phyloP scores from a whole-genome alignment of 2,797 vertebrate genomes.

The Fistularia tabacaria region DNA sequence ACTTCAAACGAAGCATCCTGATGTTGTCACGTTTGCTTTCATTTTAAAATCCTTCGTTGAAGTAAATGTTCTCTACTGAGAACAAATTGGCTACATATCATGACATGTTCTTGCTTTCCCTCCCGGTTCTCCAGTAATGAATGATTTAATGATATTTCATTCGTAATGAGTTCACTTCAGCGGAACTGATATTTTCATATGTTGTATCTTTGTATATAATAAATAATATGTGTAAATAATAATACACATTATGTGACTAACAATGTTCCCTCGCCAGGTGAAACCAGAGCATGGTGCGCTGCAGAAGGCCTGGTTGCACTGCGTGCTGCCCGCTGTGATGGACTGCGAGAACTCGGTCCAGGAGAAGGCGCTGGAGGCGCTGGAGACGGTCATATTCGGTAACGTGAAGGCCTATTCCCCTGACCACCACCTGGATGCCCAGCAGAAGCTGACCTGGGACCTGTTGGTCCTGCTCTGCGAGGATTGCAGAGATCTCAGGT shows the following conservation, averaged over 20 bases:
- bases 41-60: too few species aligned
- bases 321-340: slow-evolving; percentile 81
- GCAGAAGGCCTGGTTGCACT: slow-evolving; percentile 86
- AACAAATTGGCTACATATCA: too few species aligned
- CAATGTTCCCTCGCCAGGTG: slow-evolving; percentile 57
- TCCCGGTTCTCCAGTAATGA: too few species aligned
- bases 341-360: slow-evolving; percentile 86
- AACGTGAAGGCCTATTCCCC: slow-evolving; percentile 70
- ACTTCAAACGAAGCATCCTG: too few species aligned
- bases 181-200: neutral
- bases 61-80: too few species aligned
- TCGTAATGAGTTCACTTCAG: too few species aligned
- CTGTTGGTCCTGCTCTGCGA: slow-evolving; percentile 81
- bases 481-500: slow-evolving; percentile 84
- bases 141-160: too few species aligned
- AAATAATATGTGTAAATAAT: too few species aligned
- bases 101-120: too few species aligned
- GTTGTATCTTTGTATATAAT: neutral
- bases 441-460: slow-evolving; percentile 84
- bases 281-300: slow-evolving; percentile 67
- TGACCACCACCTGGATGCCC: slow-evolving; percentile 46
- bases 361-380: slow-evolving; percentile 86
- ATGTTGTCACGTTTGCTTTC: too few species aligned
- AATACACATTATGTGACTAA: neutral
- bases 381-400: slow-evolving; percentile 81